Evolutionary conservation across 2,797 vertebrate genomes (phyloP).

Genomic region (Karalla daura): DNA sequence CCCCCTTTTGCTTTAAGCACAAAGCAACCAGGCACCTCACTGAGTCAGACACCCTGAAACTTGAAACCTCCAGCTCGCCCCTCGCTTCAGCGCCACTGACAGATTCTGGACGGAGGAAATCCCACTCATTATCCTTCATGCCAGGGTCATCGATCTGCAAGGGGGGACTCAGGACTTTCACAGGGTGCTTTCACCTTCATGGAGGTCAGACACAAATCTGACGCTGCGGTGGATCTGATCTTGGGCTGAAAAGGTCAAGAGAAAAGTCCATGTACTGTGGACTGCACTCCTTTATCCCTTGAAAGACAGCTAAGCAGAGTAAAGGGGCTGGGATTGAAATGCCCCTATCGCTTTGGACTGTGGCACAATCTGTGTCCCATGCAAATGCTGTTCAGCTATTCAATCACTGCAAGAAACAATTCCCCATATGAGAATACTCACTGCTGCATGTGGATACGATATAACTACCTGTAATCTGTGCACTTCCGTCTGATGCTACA

Average conservation of each 20-base stretch:
- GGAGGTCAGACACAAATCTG: constrained; percentile 5
- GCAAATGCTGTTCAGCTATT: too few relatives aligned
- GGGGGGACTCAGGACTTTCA: too few relatives aligned
- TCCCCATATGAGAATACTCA: too few relatives aligned
- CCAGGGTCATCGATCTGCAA: neutral
- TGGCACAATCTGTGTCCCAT: too few relatives aligned
- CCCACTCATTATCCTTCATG: too few relatives aligned
- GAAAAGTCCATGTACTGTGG: constrained; percentile 41
- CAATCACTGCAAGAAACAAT: too few relatives aligned
- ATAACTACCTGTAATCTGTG: too few relatives aligned
- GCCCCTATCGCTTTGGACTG: too few relatives aligned
- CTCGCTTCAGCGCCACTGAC: neutral
- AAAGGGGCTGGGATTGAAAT: too few relatives aligned
- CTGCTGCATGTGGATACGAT: neutral
- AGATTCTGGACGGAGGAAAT: neutral
- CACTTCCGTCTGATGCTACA: too few relatives aligned
- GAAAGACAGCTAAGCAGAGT: neutral
- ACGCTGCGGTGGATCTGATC: constrained; percentile 21
- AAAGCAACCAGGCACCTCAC: constrained; percentile 9
- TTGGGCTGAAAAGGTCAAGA: constrained; percentile 46
- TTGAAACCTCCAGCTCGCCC: constrained; percentile 28
- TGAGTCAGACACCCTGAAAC: constrained; percentile 35
- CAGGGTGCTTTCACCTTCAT: neutral
- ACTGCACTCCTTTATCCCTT: neutral
- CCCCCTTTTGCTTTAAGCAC: neutral